These are phyloP conservation scores for Drosophila silvestris DNA, from an alignment of 2,888 invertebrate genomes.

Conservation along the genomic window DNA sequence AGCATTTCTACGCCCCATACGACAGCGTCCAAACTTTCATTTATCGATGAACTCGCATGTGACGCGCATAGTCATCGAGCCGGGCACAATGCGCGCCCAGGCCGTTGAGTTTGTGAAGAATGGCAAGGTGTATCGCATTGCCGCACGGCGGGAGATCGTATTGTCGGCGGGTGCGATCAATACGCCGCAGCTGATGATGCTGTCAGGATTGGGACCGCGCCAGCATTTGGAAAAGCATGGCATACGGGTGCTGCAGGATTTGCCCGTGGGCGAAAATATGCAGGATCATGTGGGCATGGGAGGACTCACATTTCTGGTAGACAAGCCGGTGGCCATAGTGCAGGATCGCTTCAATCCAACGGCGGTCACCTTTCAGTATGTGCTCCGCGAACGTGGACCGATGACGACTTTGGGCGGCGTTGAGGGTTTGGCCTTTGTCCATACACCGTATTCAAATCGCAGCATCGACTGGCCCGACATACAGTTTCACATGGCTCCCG, in stretches of 20 bases:
- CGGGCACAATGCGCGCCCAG: slow-evolving; percentile 90
- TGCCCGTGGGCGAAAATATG: slow-evolving; percentile 92
- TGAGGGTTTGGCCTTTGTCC: slow-evolving; percentile 94
- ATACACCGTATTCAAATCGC: slow-evolving; percentile 92
- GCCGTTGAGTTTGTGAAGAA: slow-evolving; percentile 93
- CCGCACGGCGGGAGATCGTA: slow-evolving; percentile 93
- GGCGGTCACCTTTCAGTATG: slow-evolving; percentile 92
- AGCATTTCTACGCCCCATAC: slow-evolving; percentile 92
- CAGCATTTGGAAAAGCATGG: slow-evolving; percentile 89
- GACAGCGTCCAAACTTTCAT: slow-evolving; percentile 92
- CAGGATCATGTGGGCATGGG: slow-evolving; percentile 96
- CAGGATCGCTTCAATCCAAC: slow-evolving; percentile 92
- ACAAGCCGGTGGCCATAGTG: slow-evolving; percentile 93
- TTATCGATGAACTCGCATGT: slow-evolving; percentile 92
- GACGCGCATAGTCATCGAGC: slow-evolving; percentile 91
- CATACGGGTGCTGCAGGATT: slow-evolving; percentile 91
- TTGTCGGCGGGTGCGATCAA: slow-evolving; percentile 96
- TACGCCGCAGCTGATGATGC: slow-evolving; percentile 95
- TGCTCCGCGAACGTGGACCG: slow-evolving; percentile 91
- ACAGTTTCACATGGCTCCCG: slow-evolving; percentile 97
- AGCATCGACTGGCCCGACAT: slow-evolving; percentile 94
- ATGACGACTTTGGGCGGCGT: slow-evolving; percentile 95
- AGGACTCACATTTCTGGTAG: slow-evolving; percentile 88
- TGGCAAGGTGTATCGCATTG: slow-evolving; percentile 89
- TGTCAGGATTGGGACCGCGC: slow-evolving; percentile 93